Percentiles rank a stretch among this genome's conserved stretches.
Conservation (phyloP, 53 echinoderm and acorn worm species). For the Temnopleurus reevesii region DNA sequence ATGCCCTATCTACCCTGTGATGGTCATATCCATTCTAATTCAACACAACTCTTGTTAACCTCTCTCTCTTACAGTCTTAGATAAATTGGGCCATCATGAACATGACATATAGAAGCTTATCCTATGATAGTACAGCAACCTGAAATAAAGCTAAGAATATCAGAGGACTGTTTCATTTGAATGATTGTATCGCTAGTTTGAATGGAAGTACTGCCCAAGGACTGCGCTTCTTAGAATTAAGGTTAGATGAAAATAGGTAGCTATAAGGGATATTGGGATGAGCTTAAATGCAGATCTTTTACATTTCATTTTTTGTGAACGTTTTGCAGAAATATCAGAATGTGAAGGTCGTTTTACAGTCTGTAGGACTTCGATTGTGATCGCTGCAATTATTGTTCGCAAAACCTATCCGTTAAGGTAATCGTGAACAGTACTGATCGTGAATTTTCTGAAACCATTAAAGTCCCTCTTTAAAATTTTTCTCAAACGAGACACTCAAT, state of each 20-base stretch:
- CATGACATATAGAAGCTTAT: slow-evolving; percentile 1
- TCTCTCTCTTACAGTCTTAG: neutral
- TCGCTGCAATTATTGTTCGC: too few relatives aligned
- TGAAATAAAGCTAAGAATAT: neutral
- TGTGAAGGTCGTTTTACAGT: too few relatives aligned
- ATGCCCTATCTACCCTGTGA: neutral
- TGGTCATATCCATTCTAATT: slow-evolving; percentile 3
- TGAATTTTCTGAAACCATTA: too few relatives aligned
- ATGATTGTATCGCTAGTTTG: neutral
- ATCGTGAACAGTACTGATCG: too few relatives aligned
- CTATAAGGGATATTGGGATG: neutral
- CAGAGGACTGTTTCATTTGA: neutral
- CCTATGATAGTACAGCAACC: slow-evolving; percentile 32
- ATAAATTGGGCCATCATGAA: neutral
- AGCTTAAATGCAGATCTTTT: neutral
- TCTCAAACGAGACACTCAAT: too few relatives aligned
- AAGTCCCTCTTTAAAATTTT: too few relatives aligned
- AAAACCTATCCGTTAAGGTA: too few relatives aligned
- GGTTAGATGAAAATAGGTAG: neutral
- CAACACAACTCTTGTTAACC: neutral
- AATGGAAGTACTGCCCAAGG: slow-evolving; percentile 5
- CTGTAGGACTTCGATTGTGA: too few relatives aligned
- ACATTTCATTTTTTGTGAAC: too few relatives aligned
- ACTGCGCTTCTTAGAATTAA: neutral
- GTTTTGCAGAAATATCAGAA: too few relatives aligned